Conservation (phyloP, 2,888 invertebrate genomes). For the Nymphalis polychloros region DNA sequence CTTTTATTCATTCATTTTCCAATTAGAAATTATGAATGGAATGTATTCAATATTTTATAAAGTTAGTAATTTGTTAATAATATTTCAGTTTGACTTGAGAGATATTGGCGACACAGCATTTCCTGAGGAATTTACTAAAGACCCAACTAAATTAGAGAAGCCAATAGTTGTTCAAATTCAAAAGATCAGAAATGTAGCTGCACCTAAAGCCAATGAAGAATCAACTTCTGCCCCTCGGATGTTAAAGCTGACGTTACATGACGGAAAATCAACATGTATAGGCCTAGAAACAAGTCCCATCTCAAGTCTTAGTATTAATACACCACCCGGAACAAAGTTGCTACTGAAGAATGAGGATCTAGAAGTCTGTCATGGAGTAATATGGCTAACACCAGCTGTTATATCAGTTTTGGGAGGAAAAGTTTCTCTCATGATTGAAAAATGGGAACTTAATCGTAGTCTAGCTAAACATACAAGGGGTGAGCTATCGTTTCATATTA, state of each 20-base stretch:
- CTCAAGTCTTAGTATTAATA: constrained; percentile 87
- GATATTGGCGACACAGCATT: constrained; percentile 90
- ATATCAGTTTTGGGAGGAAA: constrained; percentile 91
- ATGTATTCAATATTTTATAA: constrained; percentile 13
- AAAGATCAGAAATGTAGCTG: constrained; percentile 92
- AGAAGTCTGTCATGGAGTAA: constrained; percentile 86
- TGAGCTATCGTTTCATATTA: constrained; percentile 34
- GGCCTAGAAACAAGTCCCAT: constrained; percentile 90
- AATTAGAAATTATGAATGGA: constrained; percentile 9
- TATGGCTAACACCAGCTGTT: constrained; percentile 86
- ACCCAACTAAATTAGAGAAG: constrained; percentile 74
- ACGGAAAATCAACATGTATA: constrained; percentile 89
- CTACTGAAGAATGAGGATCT: constrained; percentile 69
- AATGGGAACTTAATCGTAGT: constrained; percentile 90
- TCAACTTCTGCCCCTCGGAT: constrained; percentile 90
- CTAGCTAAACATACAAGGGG: constrained; percentile 84
- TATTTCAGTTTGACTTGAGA: constrained; percentile 87
- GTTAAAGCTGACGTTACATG: constrained; percentile 91
- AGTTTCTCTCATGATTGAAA: constrained; percentile 91
- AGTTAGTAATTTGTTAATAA: constrained; percentile 13
- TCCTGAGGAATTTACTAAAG: constrained; percentile 85
- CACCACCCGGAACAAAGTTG: constrained; percentile 95
- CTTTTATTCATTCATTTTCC: constrained; percentile 39
- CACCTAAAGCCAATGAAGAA: constrained; percentile 95
- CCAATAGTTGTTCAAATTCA: constrained; percentile 92